These are phyloP conservation scores for Vombatus ursinus DNA, from an alignment of 2,113 vertebrate species.

Conservation along the genomic window DNA sequence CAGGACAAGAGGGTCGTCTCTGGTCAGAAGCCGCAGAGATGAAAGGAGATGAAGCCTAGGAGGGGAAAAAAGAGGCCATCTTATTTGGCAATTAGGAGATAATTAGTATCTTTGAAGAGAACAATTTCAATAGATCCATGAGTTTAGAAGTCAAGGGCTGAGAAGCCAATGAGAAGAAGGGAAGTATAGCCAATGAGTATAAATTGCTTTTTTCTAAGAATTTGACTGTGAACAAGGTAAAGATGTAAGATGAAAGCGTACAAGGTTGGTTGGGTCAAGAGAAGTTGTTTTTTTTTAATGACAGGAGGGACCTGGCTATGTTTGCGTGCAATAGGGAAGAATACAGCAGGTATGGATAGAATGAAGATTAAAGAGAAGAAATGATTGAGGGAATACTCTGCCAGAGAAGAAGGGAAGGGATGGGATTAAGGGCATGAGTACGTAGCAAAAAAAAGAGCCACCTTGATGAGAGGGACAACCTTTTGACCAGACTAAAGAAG, in stretches of 20 bases:
- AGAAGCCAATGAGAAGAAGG: background rate
- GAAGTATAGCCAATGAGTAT: background rate
- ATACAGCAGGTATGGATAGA: background rate
- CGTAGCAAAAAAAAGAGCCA: background rate
- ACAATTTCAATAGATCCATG: background rate
- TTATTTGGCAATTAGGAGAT: background rate
- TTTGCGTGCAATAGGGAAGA: background rate
- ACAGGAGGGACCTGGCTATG: background rate
- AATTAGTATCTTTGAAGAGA: background rate
- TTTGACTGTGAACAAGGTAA: background rate
- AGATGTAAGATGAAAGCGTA: background rate
- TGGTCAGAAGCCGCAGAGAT: background rate
- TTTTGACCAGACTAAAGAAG: background rate
- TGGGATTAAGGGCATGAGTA: background rate
- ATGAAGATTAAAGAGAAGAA: background rate
- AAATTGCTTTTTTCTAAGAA: background rate
- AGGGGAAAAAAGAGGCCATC: background rate
- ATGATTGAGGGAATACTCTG: background rate
- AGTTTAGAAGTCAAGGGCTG: background rate
- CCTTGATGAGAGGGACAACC: background rate
- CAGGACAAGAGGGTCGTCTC: background rate
- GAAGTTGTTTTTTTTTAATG: background rate
- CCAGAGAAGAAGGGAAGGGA: background rate
- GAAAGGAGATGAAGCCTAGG: background rate
- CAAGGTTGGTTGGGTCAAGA: background rate